These are phyloP conservation scores for Chionodraco myersi DNA, from an alignment of 2,113 vertebrate species.

Conservation along the genomic window DNA sequence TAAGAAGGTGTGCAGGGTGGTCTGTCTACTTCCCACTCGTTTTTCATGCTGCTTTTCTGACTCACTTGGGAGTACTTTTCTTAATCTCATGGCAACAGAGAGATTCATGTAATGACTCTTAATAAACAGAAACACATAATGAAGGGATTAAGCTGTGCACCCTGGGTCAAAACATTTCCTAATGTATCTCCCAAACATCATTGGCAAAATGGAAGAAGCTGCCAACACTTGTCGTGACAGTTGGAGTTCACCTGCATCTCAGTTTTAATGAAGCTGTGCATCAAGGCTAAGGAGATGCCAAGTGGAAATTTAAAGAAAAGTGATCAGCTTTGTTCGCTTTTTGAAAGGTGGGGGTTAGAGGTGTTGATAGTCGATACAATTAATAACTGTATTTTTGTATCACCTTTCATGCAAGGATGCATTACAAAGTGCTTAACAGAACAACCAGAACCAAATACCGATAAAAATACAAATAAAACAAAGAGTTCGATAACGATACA, in stretches of 20 bases:
- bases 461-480: too few relatives aligned
- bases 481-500: too few relatives aligned
- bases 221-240: background rate
- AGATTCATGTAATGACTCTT: constrained; percentile 12
- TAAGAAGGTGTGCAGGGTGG: background rate
- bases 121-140: background rate
- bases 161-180: background rate
- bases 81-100: background rate
- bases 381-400: too few relatives aligned
- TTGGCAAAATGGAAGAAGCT: too few relatives aligned
- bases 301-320: background rate
- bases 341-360: background rate
- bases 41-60: constrained; percentile 11
- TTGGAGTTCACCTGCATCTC: background rate
- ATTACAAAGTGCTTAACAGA: too few relatives aligned
- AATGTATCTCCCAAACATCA: background rate
- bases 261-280: background rate
- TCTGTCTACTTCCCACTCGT: background rate
- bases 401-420: too few relatives aligned
- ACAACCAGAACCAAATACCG: too few relatives aligned
- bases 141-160: background rate
- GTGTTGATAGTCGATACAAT: too few relatives aligned
- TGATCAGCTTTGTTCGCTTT: background rate
- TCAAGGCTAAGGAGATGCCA: background rate
- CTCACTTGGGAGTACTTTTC: background rate